A percentile compares a stretch with the other conserved stretches of the same genome.
Evolutionary conservation across 2,113 vertebrate genomes (phyloP).

Genomic region (Megaceryle torquata): DNA sequence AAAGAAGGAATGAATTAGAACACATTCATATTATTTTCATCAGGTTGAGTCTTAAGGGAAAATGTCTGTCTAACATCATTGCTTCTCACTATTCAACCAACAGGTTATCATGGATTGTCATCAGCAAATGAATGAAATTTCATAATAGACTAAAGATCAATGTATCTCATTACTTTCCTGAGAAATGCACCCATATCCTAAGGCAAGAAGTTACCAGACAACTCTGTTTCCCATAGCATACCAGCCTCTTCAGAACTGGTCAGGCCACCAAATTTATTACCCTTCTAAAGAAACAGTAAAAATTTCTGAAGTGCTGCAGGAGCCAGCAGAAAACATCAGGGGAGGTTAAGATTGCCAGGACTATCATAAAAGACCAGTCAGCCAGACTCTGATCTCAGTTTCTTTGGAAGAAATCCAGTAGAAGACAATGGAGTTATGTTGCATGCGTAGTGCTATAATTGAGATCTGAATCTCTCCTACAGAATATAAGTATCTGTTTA

Average conservation of each 20-base stretch:
- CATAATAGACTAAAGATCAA: neutral
- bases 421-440: slow-evolving; percentile 8
- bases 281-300: neutral
- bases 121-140: neutral
- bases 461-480: neutral
- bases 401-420: slow-evolving; percentile 17
- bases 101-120: neutral
- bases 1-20: neutral
- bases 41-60: neutral
- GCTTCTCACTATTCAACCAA: neutral
- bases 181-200: neutral
- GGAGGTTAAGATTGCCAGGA: neutral
- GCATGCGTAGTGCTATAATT: neutral
- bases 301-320: neutral
- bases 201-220: neutral
- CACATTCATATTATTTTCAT: neutral
- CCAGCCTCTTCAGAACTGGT: neutral
- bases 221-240: neutral
- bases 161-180: neutral
- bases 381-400: neutral
- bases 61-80: neutral
- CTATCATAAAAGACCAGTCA: neutral
- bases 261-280: neutral
- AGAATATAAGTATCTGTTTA: neutral
- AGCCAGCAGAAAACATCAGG: slow-evolving; percentile 2